These are phyloP conservation scores for Mormyrus iriodes DNA, from an alignment of 2,113 vertebrate species.

Conservation along the genomic window DNA sequence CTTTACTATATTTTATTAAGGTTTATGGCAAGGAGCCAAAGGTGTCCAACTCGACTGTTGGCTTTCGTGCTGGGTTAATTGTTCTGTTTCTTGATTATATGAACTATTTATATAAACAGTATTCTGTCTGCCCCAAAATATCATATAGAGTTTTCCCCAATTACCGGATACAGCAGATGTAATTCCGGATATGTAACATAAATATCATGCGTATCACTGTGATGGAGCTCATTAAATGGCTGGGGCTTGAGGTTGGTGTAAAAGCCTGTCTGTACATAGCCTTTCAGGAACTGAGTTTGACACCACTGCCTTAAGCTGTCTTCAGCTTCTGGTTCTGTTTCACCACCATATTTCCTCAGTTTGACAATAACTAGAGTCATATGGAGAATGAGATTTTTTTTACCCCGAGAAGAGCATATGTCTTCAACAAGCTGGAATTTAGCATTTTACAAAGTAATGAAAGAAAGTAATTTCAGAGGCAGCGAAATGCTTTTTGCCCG, in stretches of 20 bases:
- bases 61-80: background rate
- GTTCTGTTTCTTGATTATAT: background rate
- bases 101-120: background rate
- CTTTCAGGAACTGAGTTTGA: slow-evolving; percentile 5
- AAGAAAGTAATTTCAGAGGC: background rate
- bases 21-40: background rate
- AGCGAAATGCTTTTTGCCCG: background rate
- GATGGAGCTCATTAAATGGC: slow-evolving; percentile 8
- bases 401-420: background rate
- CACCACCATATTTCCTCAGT: background rate
- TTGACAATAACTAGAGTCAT: slow-evolving; percentile 9
- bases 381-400: background rate
- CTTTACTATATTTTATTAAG: background rate
- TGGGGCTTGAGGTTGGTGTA: background rate
- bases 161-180: background rate
- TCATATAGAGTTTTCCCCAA: no score
- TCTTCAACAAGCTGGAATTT: background rate
- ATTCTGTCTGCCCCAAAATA: background rate
- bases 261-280: background rate
- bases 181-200: background rate
- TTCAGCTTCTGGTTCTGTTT: slow-evolving; percentile 1
- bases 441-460: slow-evolving; percentile 14
- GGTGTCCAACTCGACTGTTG: background rate
- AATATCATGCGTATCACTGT: background rate
- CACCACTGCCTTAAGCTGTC: slow-evolving; percentile 14